Base-by-base conservation (phyloP, 2,797 vertebrate genomes). In the Melopsittacus undulatus region DNA sequence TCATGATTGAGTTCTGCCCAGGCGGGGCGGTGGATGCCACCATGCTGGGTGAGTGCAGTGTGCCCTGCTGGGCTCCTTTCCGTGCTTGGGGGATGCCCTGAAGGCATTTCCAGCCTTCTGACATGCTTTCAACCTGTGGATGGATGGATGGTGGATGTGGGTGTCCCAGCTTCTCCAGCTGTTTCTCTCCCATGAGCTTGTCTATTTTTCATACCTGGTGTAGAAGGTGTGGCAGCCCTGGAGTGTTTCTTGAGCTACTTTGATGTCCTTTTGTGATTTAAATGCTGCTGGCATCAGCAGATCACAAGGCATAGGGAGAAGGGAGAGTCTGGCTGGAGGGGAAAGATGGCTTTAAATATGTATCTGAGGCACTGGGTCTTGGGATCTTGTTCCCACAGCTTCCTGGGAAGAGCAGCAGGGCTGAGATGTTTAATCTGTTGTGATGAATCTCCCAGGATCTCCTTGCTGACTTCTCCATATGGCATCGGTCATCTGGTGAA, bases 1-100 rank as follows among this genome's bases (percentile, higher is more conserved):
- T 99, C 96, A 99, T 99, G 99, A 99, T 99, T 10, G 99, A 99
- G 97, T 99, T 99, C 98, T 99, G 99, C 74, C 98, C 98, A 0
- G 99, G 99, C 30, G 99, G 99, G 70, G 99, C 99, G 0, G 98
- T 99, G 94, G 99, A 99, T 74, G 99, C 99, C 96, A 98, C 98
- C 38, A 99, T 99, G 99, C 97, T 99, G 36, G 99, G 99, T 99
- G 98, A 97, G 98, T 98, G 87, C 73, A 23, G 43, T 2, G 10
- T 2, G 23, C 0, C 3, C 46, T 66, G 63, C 54, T 0, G 2
- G 52, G 68, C 74, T 38, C 36, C 73, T 24, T 57, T 48, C 26
- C 0, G 0, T 36, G 57, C 74, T 56, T 1, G 0, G 42, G 45
- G 63, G 1, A 38, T 79, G 68, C 72, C 67, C 4, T 0, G 46